A percentile compares a stretch with the other conserved stretches of the same genome.
phyloP scores from a whole-genome alignment of 2,888 invertebrate genomes.

The Xylota sylvarum region DNA sequence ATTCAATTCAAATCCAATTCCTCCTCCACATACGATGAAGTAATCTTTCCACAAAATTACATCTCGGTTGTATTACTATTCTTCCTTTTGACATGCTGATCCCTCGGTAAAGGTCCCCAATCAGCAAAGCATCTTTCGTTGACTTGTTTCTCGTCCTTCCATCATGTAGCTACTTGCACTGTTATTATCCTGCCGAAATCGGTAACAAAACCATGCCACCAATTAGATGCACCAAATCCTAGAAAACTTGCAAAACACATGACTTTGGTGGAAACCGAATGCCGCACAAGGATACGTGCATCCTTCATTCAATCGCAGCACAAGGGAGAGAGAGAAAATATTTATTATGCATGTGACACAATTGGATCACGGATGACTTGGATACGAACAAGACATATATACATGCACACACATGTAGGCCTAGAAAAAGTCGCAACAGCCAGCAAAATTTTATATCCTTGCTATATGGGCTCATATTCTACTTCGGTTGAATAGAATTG shows the following conservation, averaged over 20 bases:
- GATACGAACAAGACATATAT: constrained; percentile 25
- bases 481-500: constrained; percentile 51
- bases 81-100: constrained; percentile 4
- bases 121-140: constrained; percentile 12
- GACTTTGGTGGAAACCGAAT: constrained; percentile 44
- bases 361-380: constrained; percentile 71
- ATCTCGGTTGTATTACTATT: constrained; percentile 10
- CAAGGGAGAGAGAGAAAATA: constrained; percentile 20
- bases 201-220: constrained; percentile 56
- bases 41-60: constrained; percentile 11
- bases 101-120: neutral
- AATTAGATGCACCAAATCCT: constrained; percentile 38
- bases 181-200: constrained; percentile 35
- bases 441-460: constrained; percentile 48
- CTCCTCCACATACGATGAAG: neutral
- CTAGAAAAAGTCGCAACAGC: constrained; percentile 30
- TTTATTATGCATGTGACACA: constrained; percentile 73
- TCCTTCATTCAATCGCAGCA: constrained; percentile 43
- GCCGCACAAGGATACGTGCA: constrained; percentile 34
- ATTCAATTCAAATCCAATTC: constrained; percentile 3
- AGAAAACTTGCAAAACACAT: constrained; percentile 30
- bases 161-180: constrained; percentile 1
- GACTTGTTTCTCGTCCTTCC: neutral
- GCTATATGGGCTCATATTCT: constrained; percentile 43
- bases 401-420: neutral